Evolutionary conservation across 2,797 vertebrate genomes (phyloP), one percentile per base, ranked within the genome.

Genomic region (Chelon labrosus): DNA sequence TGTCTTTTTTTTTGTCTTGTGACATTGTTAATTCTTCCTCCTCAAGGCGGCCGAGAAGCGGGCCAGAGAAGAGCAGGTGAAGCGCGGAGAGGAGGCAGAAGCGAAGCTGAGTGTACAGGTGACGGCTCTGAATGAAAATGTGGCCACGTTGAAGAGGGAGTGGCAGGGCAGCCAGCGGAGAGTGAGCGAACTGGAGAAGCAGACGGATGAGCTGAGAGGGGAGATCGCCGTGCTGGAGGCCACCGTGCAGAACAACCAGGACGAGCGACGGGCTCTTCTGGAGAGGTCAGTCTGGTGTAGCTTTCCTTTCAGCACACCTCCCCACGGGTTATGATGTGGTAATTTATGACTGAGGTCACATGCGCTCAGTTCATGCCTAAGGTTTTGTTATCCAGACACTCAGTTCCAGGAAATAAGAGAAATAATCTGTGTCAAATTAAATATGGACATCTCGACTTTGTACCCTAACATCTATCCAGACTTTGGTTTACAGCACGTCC

Each of bases 141-240:
- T 99, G 82, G 97, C 97, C 54, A 99, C 98, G 0, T 91, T 99
- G 83, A 99, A 99, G 92, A 96, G 97, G 13, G 98, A 99, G 88
- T 98, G 96, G 96, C 98, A 99, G 78, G 94, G 96, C 69, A 97
- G 98, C 88, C 97, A 99, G 72, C 93, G 95, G 67, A 91, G 98
- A 54, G 97, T 97, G 0, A 89, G 93, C 0, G 98, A 99, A 69
- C 96, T 99, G 50, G 98, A 99, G 93, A 99, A 99, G 50, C 98
- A 99, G 88, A 97, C 95, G 0, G 98, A 99, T 0, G 98, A 99
- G 85, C 91, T 99, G 66, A 95, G 97, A 49, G 98, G 98, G 2
- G 98, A 99, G 85, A 98, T 99, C 12, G 98, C 97, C 0, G 98
- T 99, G 41, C 84, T 99, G 74, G 98, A 99, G 88, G 98, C 98